These are phyloP conservation scores for Pelobates fuscus DNA, from an alignment of 2,113 vertebrate genomes.

Conservation along the genomic window DNA sequence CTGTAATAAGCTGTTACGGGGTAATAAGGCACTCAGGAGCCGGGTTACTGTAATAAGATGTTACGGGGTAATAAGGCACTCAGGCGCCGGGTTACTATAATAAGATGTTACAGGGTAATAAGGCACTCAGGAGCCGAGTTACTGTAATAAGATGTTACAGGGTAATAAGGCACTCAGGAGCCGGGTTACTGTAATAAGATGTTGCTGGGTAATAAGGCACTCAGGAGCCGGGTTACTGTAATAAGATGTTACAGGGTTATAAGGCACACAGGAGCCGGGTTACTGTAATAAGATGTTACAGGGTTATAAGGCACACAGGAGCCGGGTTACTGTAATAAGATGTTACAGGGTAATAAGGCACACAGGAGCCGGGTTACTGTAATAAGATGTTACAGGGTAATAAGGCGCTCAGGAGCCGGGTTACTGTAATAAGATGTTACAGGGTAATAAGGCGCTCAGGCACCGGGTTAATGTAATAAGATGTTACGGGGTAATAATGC, in stretches of 20 bases:
- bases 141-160: slow-evolving; percentile 1
- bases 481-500: no score
- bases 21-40: slow-evolving; percentile 12
- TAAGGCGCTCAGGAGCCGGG: no score
- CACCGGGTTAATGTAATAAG: no score
- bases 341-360: background rate
- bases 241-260: background rate
- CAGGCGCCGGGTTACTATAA: background rate
- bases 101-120: slow-evolving; percentile 19
- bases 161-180: background rate
- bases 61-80: background rate
- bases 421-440: no score
- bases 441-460: no score
- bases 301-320: background rate
- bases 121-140: background rate
- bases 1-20: slow-evolving; percentile 4
- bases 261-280: background rate
- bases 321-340: no score
- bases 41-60: background rate
- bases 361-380: background rate
- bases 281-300: background rate
- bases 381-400: no score
- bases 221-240: background rate
- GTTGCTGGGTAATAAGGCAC: background rate
- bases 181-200: background rate